Evolutionary conservation across 1,140 invertebrate species (phyloP).

Genomic region (Vollenhovia emeryi): DNA sequence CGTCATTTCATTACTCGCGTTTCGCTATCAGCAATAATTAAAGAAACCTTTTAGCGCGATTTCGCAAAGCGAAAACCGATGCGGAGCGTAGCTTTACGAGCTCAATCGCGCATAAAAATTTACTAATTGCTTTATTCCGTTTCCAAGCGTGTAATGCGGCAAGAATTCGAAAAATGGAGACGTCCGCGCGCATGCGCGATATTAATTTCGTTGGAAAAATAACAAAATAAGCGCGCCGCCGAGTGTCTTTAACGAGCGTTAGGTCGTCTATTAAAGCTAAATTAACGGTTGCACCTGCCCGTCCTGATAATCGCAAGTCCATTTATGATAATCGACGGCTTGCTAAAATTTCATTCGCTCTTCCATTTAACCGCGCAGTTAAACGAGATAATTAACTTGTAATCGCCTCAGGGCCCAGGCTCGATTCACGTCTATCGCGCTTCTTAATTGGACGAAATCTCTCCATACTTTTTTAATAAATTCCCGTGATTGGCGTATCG

Average conservation of each 20-base stretch:
- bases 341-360: constrained; percentile 59
- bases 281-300: constrained; percentile 48
- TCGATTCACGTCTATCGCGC: constrained; percentile 50
- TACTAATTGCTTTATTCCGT: constrained; percentile 50
- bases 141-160: constrained; percentile 13
- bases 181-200: neutral
- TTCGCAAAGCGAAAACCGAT: constrained; percentile 10
- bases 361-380: constrained; percentile 57
- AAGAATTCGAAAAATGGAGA: constrained; percentile 46
- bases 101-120: constrained; percentile 53
- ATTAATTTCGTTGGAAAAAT: constrained; percentile 52
- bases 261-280: constrained; percentile 46
- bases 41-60: constrained; percentile 37
- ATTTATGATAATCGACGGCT: constrained; percentile 61
- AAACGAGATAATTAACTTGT: constrained; percentile 61
- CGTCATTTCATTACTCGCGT: constrained; percentile 11
- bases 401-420: constrained; percentile 27
- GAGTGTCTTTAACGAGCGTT: constrained; percentile 51
- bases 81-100: constrained; percentile 19
- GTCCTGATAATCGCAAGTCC: constrained; percentile 58
- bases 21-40: constrained; percentile 49
- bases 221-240: constrained; percentile 26
- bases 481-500: constrained; percentile 51
- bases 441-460: constrained; percentile 59
- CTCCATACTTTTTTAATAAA: constrained; percentile 62